Evolutionary conservation across 53 echinoderm and acorn worm genomes (phyloP).

Genomic region (Apostichopus leukothele): DNA sequence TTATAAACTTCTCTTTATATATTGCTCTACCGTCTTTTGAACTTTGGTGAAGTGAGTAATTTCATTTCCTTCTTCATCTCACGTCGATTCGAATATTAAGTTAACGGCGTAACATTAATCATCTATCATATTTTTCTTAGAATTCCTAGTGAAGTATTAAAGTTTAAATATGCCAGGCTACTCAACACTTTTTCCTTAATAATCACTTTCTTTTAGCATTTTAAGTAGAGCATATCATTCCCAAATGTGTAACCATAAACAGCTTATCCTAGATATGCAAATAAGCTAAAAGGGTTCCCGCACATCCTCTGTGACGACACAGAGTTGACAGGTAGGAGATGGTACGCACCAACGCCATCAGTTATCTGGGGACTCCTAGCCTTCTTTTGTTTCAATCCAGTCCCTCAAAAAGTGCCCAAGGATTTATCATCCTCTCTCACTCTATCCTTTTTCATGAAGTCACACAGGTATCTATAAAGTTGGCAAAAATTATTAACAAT

Average conservation of each 20-base stretch:
- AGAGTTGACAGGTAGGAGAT: not conserved
- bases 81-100: too few relatives aligned
- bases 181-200: not conserved
- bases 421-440: slow-evolving; percentile 5
- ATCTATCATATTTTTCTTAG: too few relatives aligned
- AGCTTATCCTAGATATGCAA: slow-evolving; percentile 41
- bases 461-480: not conserved
- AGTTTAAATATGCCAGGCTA: not conserved
- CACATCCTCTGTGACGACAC: not conserved
- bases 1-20: too few relatives aligned
- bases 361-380: not conserved
- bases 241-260: slow-evolving; percentile 42
- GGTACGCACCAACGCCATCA: not conserved
- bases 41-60: too few relatives aligned
- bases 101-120: too few relatives aligned
- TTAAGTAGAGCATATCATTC: slow-evolving; percentile 31
- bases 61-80: too few relatives aligned
- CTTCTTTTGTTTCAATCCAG: slow-evolving; percentile 24
- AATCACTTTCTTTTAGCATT: not conserved
- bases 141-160: too few relatives aligned
- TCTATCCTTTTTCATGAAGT: not conserved
- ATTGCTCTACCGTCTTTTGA: too few relatives aligned
- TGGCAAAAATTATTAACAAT: slow-evolving; percentile 10
- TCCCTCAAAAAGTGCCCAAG: slow-evolving; percentile 5
- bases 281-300: not conserved